Conservation (phyloP, 2,797 vertebrate species). For the Alectoris magna region DNA sequence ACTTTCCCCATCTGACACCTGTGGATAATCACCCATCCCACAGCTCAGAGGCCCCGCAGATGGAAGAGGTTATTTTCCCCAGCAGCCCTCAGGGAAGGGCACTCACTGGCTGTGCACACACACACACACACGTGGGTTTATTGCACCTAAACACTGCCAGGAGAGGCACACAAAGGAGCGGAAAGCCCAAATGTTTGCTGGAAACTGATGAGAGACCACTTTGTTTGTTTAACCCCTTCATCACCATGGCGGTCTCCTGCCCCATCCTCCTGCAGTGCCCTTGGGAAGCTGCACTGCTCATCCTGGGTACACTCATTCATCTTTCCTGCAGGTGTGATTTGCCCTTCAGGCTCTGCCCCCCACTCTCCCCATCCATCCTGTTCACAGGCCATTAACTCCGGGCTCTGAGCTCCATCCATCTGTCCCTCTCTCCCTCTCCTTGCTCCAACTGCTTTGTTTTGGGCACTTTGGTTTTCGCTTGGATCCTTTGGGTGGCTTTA, state of each 20-base stretch:
- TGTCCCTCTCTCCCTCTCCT: neutral
- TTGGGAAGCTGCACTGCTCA: neutral
- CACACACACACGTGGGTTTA: neutral
- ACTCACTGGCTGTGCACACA: neutral
- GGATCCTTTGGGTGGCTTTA: neutral
- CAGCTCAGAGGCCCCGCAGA: neutral
- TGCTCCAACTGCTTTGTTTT: accelerated
- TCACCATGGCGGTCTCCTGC: accelerated
- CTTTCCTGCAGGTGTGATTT: neutral
- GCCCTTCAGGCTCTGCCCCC: constrained; percentile 19
- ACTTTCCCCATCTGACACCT: neutral
- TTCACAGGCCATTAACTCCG: neutral
- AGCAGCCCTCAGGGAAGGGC: neutral
- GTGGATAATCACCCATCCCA: neutral
- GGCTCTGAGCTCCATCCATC: neutral
- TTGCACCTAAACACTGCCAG: neutral
- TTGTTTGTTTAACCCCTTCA: neutral
- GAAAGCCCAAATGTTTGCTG: neutral
- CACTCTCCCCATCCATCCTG: accelerated
- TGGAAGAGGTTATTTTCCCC: neutral
- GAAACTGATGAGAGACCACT: neutral
- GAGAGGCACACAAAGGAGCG: neutral
- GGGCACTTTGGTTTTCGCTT: neutral
- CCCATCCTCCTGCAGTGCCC: accelerated
- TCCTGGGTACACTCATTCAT: accelerated